Percentiles rank a stretch among this genome's conserved stretches.
These are phyloP conservation scores for Phyllostomus hastatus DNA, from an alignment of 2,113 vertebrate genomes.

Conservation along the genomic window DNA sequence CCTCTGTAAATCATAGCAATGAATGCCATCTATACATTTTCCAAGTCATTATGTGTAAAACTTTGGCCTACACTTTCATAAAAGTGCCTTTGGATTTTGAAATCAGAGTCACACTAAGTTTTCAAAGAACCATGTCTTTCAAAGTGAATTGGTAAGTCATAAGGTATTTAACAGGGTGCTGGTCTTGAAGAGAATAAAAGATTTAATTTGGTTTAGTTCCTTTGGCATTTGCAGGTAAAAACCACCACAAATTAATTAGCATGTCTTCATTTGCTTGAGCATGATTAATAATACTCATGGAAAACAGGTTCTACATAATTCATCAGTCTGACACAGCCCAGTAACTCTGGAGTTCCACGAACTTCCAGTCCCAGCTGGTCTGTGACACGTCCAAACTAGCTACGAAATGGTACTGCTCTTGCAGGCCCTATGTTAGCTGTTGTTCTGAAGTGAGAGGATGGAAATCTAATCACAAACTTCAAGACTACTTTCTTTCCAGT, in stretches of 20 bases:
- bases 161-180: slow-evolving; percentile 58
- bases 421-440: not conserved
- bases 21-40: not conserved
- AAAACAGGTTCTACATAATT: slow-evolving; percentile 84
- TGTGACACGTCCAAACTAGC: slow-evolving; percentile 74
- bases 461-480: not conserved
- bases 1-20: not conserved
- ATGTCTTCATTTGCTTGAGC: slow-evolving; percentile 79
- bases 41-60: not conserved
- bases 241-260: slow-evolving; percentile 83
- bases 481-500: not conserved
- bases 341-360: slow-evolving; percentile 65
- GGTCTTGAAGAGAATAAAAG: slow-evolving; percentile 57
- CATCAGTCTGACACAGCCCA: slow-evolving; percentile 80
- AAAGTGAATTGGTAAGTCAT: slow-evolving; percentile 51
- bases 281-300: slow-evolving; percentile 84
- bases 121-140: slow-evolving; percentile 64
- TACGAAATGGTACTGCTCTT: slow-evolving; percentile 62
- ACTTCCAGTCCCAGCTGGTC: slow-evolving; percentile 67
- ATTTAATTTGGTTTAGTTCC: slow-evolving; percentile 75
- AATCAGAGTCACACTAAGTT: slow-evolving; percentile 34
- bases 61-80: not conserved
- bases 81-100: slow-evolving; percentile 28
- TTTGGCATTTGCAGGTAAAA: slow-evolving; percentile 76
- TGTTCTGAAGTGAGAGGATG: not conserved